Conservation (phyloP, 2,888 invertebrate species). For the Drosophila bunnanda region DNA sequence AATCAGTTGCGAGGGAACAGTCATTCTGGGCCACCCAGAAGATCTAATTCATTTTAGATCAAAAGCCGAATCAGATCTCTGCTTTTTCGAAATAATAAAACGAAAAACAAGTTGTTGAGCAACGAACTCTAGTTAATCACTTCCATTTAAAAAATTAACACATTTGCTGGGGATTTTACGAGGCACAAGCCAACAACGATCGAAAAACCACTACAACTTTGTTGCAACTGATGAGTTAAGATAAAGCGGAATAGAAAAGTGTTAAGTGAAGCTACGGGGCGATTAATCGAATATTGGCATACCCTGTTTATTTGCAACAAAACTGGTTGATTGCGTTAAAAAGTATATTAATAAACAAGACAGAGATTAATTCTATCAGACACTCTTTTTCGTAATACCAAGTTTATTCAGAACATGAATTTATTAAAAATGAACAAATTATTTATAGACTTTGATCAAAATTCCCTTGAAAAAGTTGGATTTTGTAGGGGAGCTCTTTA, state of each 20-base stretch:
- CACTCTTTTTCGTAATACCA: not conserved
- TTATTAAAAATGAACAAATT: not conserved
- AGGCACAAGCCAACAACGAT: constrained; percentile 40
- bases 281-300: not conserved
- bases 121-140: constrained; percentile 8
- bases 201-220: constrained; percentile 26
- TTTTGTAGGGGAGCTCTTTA: no score
- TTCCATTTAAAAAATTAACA: constrained; percentile 38
- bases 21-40: constrained; percentile 57
- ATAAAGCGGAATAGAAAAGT: constrained; percentile 10
- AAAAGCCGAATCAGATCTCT: not conserved
- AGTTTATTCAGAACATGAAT: not conserved
- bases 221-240: constrained; percentile 26
- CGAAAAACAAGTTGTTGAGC: constrained; percentile 12
- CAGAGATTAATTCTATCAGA: not conserved
- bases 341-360: not conserved
- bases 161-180: constrained; percentile 51
- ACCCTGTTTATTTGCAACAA: not conserved
- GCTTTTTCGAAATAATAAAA: not conserved
- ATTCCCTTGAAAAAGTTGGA: no score
- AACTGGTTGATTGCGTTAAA: not conserved
- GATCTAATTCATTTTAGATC: constrained; percentile 22
- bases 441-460: not conserved
- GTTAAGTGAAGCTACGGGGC: constrained; percentile 7
- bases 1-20: constrained; percentile 47